Evolutionary conservation across 1,140 invertebrate genomes (phyloP).

Genomic region (Trichonephila clavata): DNA sequence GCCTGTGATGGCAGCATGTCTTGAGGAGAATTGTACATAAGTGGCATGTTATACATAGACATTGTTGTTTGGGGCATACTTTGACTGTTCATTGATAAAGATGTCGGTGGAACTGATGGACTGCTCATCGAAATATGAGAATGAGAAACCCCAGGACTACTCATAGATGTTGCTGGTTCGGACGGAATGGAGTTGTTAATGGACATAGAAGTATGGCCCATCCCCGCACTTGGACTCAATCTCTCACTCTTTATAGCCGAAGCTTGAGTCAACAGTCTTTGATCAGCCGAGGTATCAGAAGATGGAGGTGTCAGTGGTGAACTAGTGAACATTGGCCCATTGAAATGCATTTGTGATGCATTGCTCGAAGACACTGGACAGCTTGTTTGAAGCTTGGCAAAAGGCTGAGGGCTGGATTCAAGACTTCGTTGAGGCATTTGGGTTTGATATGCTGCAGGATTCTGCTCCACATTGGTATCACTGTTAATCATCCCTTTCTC

Average conservation of each 20-base stretch:
- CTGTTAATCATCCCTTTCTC: neutral
- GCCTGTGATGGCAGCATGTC: too few species aligned
- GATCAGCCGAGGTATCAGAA: neutral
- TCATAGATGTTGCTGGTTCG: neutral
- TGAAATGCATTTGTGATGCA: neutral
- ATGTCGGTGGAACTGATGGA: too few species aligned
- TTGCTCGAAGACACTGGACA: neutral
- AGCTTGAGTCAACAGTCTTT: neutral
- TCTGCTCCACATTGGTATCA: neutral
- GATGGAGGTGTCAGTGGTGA: neutral
- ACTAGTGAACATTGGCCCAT: neutral
- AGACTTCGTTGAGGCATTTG: neutral
- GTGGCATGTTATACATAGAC: too few species aligned
- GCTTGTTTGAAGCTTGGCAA: too few species aligned
- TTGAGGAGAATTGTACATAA: too few species aligned
- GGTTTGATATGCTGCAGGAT: neutral
- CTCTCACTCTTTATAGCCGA: neutral
- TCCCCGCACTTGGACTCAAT: neutral
- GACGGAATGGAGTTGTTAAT: neutral
- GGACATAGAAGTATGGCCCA: too few species aligned
- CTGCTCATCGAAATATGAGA: too few species aligned
- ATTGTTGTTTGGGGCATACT: too few species aligned
- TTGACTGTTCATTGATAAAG: too few species aligned
- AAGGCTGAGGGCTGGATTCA: neutral
- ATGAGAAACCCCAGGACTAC: too few species aligned